These are phyloP conservation scores for Arnoldichthys spilopterus DNA, from an alignment of 2,797 vertebrate species.

Conservation along the genomic window DNA sequence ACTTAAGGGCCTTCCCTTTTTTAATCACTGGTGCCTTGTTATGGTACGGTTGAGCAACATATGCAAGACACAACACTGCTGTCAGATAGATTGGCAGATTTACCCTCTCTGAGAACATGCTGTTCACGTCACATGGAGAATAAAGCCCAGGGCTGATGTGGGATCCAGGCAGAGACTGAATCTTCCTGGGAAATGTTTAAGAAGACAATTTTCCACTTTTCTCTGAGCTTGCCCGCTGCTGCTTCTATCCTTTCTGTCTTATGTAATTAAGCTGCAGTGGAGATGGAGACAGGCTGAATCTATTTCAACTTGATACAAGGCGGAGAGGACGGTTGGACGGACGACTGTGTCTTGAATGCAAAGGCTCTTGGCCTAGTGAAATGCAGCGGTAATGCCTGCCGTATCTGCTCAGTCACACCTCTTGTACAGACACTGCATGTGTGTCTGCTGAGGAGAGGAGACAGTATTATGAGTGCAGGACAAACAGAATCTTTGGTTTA, in stretches of 20 bases:
- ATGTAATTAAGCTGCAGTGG: constrained; percentile 54
- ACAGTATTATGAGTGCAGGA: neutral
- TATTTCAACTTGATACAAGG: constrained; percentile 52
- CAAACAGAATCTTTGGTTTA: neutral
- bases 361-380: constrained; percentile 29
- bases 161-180: constrained; percentile 36
- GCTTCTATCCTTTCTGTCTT: constrained; percentile 26
- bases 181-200: constrained; percentile 27
- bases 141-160: constrained; percentile 39
- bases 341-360: constrained; percentile 48
- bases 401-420: constrained; percentile 50
- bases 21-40: constrained; percentile 18
- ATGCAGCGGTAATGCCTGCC: constrained; percentile 38
- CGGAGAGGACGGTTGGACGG: constrained; percentile 31
- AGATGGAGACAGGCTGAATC: constrained; percentile 45
- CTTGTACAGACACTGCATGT: neutral
- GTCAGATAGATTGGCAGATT: constrained; percentile 41
- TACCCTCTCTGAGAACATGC: constrained; percentile 43
- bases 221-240: constrained; percentile 35
- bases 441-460: neutral
- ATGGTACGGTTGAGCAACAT: constrained; percentile 26
- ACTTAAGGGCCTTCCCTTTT: constrained; percentile 1
- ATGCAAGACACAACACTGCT: constrained; percentile 37
- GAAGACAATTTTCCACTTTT: constrained; percentile 32
- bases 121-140: constrained; percentile 34